Conservation (phyloP, 2,888 invertebrate genomes). For the Axea sp. region DNA sequence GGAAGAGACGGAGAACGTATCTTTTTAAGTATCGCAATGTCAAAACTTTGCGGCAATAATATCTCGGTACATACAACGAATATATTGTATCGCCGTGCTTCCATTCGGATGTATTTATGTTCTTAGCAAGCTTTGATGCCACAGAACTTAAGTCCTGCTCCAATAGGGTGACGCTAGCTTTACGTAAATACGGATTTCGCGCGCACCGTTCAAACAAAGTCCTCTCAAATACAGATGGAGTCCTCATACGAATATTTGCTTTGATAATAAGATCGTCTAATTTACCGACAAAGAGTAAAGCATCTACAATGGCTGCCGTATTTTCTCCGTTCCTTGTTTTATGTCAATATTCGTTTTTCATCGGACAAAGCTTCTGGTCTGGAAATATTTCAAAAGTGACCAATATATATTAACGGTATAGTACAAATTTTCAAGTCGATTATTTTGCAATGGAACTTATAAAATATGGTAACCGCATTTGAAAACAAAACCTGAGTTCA, state of each 20-base stretch:
- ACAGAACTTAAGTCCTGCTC: constrained; percentile 69
- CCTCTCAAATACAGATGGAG: constrained; percentile 79
- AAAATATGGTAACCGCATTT: no score
- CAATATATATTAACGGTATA: no score
- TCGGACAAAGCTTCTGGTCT: background rate
- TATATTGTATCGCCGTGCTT: constrained; percentile 41
- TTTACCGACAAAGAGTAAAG: constrained; percentile 70
- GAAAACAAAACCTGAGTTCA: no score
- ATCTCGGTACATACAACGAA: constrained; percentile 27
- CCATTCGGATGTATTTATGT: constrained; percentile 70
- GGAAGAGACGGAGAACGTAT: no score
- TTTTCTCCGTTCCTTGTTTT: constrained; percentile 15
- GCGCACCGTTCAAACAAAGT: constrained; percentile 77
- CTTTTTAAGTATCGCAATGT: constrained; percentile 12
- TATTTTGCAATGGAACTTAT: no score
- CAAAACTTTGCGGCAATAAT: constrained; percentile 30
- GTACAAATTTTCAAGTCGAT: no score
- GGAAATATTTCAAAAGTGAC: no score
- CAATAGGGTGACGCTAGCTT: constrained; percentile 72
- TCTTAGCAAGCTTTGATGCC: constrained; percentile 72
- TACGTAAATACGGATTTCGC: constrained; percentile 79
- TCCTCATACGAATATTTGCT: constrained; percentile 73
- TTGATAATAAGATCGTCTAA: constrained; percentile 77
- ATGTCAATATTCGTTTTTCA: constrained; percentile 26
- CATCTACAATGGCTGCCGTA: constrained; percentile 51